phyloP scores from a whole-genome alignment of 1,140 invertebrate species.

The Hetaerina americana region DNA sequence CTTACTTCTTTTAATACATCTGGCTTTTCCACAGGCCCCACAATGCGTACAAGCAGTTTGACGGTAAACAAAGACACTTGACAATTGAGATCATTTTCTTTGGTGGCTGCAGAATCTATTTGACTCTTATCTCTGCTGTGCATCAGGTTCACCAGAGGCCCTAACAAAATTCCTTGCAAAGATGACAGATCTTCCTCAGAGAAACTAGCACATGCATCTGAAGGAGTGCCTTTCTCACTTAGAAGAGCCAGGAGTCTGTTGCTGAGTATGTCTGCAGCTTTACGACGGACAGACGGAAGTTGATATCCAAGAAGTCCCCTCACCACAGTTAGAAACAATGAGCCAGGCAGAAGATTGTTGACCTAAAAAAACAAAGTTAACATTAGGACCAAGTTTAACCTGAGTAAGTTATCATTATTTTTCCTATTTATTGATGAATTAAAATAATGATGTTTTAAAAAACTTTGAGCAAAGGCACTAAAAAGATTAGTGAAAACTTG shows the following conservation, averaged over 20 bases:
- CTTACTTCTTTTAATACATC: conserved; percentile 43
- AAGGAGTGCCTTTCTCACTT: no score
- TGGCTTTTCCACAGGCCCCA: conserved; percentile 44
- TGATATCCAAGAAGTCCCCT: conserved; percentile 53
- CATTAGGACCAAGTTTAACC: no score
- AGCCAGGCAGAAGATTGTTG: conserved; percentile 60
- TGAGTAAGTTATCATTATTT: no score
- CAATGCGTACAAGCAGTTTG: conserved; percentile 59
- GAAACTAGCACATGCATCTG: conserved; percentile 43
- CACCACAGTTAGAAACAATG: conserved; percentile 63
- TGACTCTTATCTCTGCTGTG: conserved; percentile 36
- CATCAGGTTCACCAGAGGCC: conserved; percentile 20
- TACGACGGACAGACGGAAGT: conserved; percentile 52
- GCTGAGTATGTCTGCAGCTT: conserved; percentile 73
- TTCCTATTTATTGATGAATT: no score
- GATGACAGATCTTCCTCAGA: conserved; percentile 19
- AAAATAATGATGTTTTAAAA: no score
- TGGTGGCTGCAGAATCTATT: conserved; percentile 46
- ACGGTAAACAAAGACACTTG: conserved; percentile 59
- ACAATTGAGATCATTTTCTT: neutral
- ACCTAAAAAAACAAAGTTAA: conserved; percentile 23
- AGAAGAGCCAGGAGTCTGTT: conserved; percentile 44
- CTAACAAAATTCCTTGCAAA: neutral
- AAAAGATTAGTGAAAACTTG: no score
- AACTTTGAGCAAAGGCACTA: no score